Conservation (phyloP, 2,113 vertebrate genomes). For the western clawed frog (Xenopus tropicalis) region DNA sequence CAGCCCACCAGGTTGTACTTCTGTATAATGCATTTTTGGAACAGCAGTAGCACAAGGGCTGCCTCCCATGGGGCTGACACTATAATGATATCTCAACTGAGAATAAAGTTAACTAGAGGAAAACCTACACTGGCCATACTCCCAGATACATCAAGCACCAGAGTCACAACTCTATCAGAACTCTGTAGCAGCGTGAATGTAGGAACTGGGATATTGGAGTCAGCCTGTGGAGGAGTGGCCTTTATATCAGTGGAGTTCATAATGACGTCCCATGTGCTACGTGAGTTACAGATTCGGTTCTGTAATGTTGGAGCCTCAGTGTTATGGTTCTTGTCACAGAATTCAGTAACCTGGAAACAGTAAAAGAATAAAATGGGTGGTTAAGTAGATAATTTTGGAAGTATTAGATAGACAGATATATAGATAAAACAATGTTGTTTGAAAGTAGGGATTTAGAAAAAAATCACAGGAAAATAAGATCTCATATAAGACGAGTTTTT, state of each 20-base stretch:
- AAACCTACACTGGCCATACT: constrained; percentile 58
- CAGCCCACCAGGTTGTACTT: too few relatives aligned
- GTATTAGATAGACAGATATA: too few relatives aligned
- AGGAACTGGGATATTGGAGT: constrained; percentile 34
- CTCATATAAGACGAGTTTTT: too few relatives aligned
- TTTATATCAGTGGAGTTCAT: constrained; percentile 56
- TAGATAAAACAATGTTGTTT: too few relatives aligned
- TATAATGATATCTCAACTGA: too few relatives aligned
- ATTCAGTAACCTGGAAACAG: constrained; percentile 57
- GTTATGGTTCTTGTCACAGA: constrained; percentile 64
- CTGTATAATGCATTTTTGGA: too few relatives aligned
- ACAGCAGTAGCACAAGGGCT: too few relatives aligned
- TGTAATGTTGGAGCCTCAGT: constrained; percentile 64
- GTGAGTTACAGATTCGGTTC: constrained; percentile 61
- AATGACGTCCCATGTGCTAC: constrained; percentile 62
- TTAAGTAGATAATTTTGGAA: too few relatives aligned
- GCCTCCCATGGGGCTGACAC: too few relatives aligned
- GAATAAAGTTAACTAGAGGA: too few relatives aligned
- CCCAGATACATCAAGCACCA: constrained; percentile 67
- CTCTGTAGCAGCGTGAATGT: constrained; percentile 54
- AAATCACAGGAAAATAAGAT: too few relatives aligned
- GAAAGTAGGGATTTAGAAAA: too few relatives aligned
- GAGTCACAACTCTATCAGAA: constrained; percentile 49
- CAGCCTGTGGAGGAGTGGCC: constrained; percentile 27
- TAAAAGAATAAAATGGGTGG: background rate